Evolutionary conservation across 2,888 invertebrate species (phyloP).

Genomic region (Eupithecia vulgata): DNA sequence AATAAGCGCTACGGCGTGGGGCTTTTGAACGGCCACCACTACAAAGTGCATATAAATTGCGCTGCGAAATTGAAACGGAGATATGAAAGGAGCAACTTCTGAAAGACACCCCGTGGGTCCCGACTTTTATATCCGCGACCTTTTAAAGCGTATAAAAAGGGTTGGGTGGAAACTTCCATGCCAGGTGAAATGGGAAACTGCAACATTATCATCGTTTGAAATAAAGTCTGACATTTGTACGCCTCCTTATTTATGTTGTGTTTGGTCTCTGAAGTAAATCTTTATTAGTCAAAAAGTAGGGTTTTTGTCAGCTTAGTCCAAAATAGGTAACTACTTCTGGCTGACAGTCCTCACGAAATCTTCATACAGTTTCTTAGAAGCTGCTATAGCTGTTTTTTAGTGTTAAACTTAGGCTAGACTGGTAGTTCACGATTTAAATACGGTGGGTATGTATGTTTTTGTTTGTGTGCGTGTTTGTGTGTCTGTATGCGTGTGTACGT

Average conservation of each 20-base stretch:
- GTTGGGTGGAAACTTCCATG: constrained; percentile 16
- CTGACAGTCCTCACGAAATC: neutral
- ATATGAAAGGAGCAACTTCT: constrained; percentile 76
- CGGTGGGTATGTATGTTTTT: no score
- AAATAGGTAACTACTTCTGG: neutral
- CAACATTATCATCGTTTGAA: neutral
- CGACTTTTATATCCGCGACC: constrained; percentile 51
- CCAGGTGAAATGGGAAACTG: neutral
- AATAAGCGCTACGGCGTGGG: constrained; percentile 70
- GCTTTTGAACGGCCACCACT: constrained; percentile 74
- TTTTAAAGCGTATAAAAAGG: constrained; percentile 38
- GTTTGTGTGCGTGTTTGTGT: no score
- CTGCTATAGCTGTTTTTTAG: constrained; percentile 19
- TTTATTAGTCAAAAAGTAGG: neutral
- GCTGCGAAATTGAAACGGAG: constrained; percentile 75
- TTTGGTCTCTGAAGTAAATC: neutral
- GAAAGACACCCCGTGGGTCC: constrained; percentile 70
- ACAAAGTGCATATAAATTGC: constrained; percentile 84
- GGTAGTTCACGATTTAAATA: constrained; percentile 3
- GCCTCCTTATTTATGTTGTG: neutral
- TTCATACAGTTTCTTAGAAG: constrained; percentile 1
- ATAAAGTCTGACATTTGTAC: neutral
- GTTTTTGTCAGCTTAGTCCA: neutral
- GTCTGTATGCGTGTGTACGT: no score
- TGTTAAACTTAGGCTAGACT: constrained; percentile 15